Conservation (phyloP, 2,888 invertebrate species). For the Amphiduros pacificus region DNA sequence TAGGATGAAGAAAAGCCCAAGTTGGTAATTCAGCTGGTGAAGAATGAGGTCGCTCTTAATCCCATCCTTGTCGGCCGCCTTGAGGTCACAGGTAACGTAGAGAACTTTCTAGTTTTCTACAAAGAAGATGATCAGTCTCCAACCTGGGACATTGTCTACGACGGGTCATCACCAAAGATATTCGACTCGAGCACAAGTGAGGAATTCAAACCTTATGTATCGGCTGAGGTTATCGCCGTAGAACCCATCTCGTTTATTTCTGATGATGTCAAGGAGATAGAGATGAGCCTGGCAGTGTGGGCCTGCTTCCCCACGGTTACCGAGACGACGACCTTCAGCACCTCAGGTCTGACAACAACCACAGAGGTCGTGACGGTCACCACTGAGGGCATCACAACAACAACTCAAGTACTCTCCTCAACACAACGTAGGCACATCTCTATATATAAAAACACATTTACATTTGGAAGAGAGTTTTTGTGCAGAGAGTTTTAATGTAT, state of each 20-base stretch:
- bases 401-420: too few relatives aligned
- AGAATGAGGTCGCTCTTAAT: neutral
- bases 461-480: too few relatives aligned
- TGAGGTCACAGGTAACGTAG: neutral
- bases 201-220: neutral
- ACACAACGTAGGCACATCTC: too few relatives aligned
- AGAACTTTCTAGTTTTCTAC: neutral
- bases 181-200: neutral
- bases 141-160: neutral
- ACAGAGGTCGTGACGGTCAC: neutral
- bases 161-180: neutral
- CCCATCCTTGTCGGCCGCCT: neutral
- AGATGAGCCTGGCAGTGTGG: neutral
- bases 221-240: neutral
- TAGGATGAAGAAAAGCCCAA: too few relatives aligned
- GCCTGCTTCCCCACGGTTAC: neutral
- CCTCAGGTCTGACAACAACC: neutral
- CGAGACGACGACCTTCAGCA: neutral
- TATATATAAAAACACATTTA: too few relatives aligned
- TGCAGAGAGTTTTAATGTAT: too few relatives aligned
- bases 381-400: neutral
- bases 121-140: neutral
- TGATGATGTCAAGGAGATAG: neutral
- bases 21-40: too few relatives aligned
- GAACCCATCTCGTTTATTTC: neutral